Conservation (phyloP, 1,140 invertebrate species). For the Orchestia grillus region DNA sequence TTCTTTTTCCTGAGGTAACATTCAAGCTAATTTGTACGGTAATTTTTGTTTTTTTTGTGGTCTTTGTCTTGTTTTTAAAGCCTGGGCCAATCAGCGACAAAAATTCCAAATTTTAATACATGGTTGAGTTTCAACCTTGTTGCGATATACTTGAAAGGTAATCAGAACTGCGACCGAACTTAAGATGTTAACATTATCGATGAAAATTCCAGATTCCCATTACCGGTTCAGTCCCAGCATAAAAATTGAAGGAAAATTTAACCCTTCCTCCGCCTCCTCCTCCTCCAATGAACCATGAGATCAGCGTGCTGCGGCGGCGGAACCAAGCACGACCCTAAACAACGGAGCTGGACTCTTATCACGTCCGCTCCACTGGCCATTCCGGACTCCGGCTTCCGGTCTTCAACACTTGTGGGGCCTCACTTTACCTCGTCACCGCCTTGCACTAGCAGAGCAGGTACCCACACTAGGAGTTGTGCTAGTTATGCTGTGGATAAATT, state of each 20-base stretch:
- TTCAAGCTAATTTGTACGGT: neutral
- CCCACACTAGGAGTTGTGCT: neutral
- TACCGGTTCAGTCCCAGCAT: neutral
- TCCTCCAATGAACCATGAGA: neutral
- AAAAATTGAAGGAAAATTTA: neutral
- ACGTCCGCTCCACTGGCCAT: conserved; percentile 21
- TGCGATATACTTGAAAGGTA: neutral
- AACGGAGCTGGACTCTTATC: neutral
- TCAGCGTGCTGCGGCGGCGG: neutral
- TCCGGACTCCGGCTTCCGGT: conserved; percentile 16
- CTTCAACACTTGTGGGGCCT: neutral
- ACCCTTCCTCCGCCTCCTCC: neutral
- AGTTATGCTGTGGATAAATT: neutral
- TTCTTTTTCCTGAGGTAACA: too few species aligned
- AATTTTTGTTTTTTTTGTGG: neutral
- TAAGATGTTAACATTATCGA: neutral
- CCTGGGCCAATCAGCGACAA: neutral
- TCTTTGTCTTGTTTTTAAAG: neutral
- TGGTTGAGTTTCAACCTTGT: neutral
- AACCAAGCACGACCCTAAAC: neutral
- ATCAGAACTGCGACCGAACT: neutral
- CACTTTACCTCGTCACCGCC: neutral
- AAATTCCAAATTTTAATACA: neutral
- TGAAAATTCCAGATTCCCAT: neutral
- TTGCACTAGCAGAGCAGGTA: neutral